Evolutionary conservation across 2,888 invertebrate species (phyloP), one percentile per base, ranked within the genome.

Genomic region (Mesochorus sp.): DNA sequence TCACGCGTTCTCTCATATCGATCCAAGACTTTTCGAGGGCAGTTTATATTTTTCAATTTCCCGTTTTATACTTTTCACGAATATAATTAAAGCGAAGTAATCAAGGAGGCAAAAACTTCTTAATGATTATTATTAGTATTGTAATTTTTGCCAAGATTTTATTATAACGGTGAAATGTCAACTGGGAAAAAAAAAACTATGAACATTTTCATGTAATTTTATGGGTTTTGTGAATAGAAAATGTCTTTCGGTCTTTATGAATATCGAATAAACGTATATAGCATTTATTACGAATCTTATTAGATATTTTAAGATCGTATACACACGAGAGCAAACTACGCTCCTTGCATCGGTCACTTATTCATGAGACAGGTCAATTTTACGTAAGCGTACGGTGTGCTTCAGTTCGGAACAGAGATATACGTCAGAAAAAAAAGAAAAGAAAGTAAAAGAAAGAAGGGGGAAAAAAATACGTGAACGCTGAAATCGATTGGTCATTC

Each of bases 381-480:
- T 61, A 71, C 42, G 39, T 49, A 34, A 71, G 42, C 61, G 61
- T 71, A 53, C 39, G 51, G 37, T 10, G 8, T 5, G n/a, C 42
- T 31, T 19, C 44, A 21, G 21, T 8, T 21, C 24, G 0, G 59
- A n/a, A 57, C 26, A 12, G 31, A 55, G 31, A 55, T 24, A 21
- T 24, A 24, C 24, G 0, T 8, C 8, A n/a, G 10, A 24, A 4
- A 10, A 19, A 44, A 44, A n/a, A n/a, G n/a, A n/a, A n/a, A n/a
- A n/a, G n/a, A n/a, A n/a, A n/a, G n/a, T n/a, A n/a, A n/a, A n/a
- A n/a, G n/a, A n/a, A n/a, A n/a, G n/a, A n/a, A n/a, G n/a, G n/a
- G n/a, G n/a, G 37, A 37, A 37, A 79, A 84, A 73, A 61, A 64
- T 44, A 70, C 51, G 28, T 59, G 68, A 47, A 49, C 19, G 31